Evolutionary conservation across 2,888 invertebrate species (phyloP).

Genomic region (Cantharis nigra): DNA sequence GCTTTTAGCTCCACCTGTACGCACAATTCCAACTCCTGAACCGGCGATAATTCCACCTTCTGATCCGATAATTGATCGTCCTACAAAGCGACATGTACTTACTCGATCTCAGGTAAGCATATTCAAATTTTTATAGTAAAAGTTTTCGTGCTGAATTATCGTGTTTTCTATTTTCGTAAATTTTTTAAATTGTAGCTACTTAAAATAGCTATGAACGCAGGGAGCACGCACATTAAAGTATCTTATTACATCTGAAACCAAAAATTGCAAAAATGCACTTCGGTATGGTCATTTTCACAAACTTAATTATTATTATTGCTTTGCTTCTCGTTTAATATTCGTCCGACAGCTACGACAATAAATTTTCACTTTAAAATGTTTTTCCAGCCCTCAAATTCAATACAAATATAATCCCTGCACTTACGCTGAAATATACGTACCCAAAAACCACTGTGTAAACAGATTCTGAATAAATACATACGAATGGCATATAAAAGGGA

Average conservation of each 20-base stretch:
- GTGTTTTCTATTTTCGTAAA: background rate
- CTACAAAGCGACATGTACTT: conserved; percentile 59
- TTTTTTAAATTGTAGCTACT: background rate
- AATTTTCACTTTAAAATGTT: background rate
- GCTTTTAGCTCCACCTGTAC: conserved; percentile 47
- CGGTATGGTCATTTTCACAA: background rate
- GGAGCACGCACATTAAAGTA: background rate
- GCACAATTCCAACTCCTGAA: conserved; percentile 50
- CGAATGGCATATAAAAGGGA: background rate
- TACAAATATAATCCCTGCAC: background rate
- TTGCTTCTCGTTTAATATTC: background rate
- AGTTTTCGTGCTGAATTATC: background rate
- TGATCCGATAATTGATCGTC: conserved; percentile 35
- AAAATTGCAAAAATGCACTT: background rate
- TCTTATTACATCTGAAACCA: background rate
- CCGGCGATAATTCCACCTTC: conserved; percentile 55
- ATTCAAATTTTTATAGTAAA: background rate
- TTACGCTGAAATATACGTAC: background rate
- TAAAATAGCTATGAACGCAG: background rate
- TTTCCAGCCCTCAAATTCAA: background rate
- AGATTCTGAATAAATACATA: background rate
- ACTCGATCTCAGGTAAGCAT: conserved; percentile 62
- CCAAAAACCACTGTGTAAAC: background rate
- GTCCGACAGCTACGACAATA: background rate
- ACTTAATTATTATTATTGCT: background rate